Conservation (phyloP, 2,797 vertebrate species). For the Chaetophractus vellerosus region DNA sequence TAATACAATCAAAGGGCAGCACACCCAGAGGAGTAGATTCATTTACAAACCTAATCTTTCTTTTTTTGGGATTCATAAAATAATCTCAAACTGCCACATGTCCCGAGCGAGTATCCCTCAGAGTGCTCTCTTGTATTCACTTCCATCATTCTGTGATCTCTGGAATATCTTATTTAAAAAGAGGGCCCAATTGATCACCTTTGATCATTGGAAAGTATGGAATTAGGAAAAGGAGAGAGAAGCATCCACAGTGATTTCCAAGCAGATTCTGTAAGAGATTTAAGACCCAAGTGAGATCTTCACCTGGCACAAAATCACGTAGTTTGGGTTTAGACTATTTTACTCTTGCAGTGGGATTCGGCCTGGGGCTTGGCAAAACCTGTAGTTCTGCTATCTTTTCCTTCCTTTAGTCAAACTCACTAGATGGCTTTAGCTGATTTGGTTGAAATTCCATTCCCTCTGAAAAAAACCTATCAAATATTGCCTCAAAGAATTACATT, state of each 20-base stretch:
- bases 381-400: slow-evolving; percentile 22
- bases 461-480: slow-evolving; percentile 6
- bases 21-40: no score
- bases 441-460: slow-evolving; percentile 15
- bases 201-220: not conserved
- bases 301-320: not conserved
- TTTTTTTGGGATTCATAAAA: no score
- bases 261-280: slow-evolving; percentile 30
- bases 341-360: not conserved
- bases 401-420: not conserved
- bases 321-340: not conserved
- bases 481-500: not conserved
- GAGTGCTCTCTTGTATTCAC: not conserved
- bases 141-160: not conserved
- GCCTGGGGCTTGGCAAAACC: not conserved
- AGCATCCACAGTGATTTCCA: not conserved
- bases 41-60: no score
- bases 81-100: no score
- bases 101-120: not conserved
- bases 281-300: slow-evolving; percentile 3
- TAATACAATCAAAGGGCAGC: no score
- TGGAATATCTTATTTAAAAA: slow-evolving; percentile 18
- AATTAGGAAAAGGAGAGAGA: not conserved
- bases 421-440: not conserved
- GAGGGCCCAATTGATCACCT: not conserved